Evolutionary conservation across 2,113 vertebrate genomes (phyloP).

Genomic region (Podiceps cristatus): DNA sequence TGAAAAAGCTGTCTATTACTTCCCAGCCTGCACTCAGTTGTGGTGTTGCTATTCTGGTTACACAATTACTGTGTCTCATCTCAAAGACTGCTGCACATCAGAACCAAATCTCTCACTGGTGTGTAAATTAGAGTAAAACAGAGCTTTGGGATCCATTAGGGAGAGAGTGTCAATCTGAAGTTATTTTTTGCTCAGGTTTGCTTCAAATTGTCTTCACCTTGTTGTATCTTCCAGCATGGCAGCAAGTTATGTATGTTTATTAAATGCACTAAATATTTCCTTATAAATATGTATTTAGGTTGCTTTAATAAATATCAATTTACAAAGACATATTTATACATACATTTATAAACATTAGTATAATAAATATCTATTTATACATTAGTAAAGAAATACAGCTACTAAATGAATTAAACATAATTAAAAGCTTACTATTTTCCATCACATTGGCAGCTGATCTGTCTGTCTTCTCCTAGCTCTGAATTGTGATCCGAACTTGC

Average conservation of each 20-base stretch:
- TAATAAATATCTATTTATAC: conserved; percentile 31
- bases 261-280: conserved; percentile 44
- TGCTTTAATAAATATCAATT: conserved; percentile 35
- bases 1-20: neutral
- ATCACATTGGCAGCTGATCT: conserved; percentile 10
- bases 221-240: conserved; percentile 21
- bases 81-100: conserved; percentile 1
- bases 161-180: conserved; percentile 36
- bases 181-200: conserved; percentile 50
- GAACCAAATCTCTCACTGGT: neutral
- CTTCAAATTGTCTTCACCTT: conserved; percentile 26
- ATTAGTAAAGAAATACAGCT: neutral
- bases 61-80: neutral
- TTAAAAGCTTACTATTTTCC: conserved; percentile 6
- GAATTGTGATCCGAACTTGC: neutral
- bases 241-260: conserved; percentile 47
- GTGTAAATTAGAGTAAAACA: conserved; percentile 27
- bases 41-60: conserved; percentile 8
- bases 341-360: conserved; percentile 47
- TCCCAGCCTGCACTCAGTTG: neutral
- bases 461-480: neutral
- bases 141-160: conserved; percentile 40
- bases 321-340: conserved; percentile 13
- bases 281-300: conserved; percentile 58
- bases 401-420: conserved; percentile 28